Base-by-base conservation (phyloP, 2,888 invertebrate species). In the Pollenia angustigena region DNA sequence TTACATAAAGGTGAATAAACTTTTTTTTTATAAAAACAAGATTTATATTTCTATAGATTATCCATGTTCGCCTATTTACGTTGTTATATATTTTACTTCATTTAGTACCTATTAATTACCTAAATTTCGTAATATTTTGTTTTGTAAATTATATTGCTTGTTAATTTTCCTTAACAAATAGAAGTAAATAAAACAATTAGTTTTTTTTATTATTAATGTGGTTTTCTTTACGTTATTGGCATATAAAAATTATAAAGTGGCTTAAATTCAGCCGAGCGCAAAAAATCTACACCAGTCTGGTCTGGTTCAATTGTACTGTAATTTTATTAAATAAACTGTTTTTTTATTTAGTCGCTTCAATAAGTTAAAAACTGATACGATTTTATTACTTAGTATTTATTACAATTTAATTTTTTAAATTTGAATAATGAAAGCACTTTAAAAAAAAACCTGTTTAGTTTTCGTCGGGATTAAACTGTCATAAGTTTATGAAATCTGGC, bases 231-330 rank as follows among this genome's bases (percentile, higher is more conserved):
- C 48, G 14, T 44, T 48, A 72, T 64, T 64, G 16, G 32, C 18
- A 44, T 54, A 64, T 18, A 78, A 62, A 75, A 60, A 32, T 32
- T 44, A 42, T 23, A 50, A 64, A 44, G 16, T 78, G 54, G 44
- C 44, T 72, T 50, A 66, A 58, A 76, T 44, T 71, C 75, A 85
- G 48, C 76, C 62, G 66, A 81, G 50, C 81, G 81, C 64, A 81
- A 85, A 80, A 6, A 48, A 50, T 40, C 4, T 23, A 42, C 23
- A 23, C n/a, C 9, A 7, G 64, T 8, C 8, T 2, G n/a, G 16
- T 4, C 32, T 32, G 32, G 32, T 6, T 32, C 4, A 6, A 6
- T 32, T 32, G 32, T 32, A 32, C 32, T 32, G 32, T 6, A 6
- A 32, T 32, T 32, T 32, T 32, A 6, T 32, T 32, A 6, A 6